Evolutionary conservation across 2,797 vertebrate species (phyloP), one percentile per base, ranked within the genome.

Genomic region (Gymnoscopelus microlampas): DNA sequence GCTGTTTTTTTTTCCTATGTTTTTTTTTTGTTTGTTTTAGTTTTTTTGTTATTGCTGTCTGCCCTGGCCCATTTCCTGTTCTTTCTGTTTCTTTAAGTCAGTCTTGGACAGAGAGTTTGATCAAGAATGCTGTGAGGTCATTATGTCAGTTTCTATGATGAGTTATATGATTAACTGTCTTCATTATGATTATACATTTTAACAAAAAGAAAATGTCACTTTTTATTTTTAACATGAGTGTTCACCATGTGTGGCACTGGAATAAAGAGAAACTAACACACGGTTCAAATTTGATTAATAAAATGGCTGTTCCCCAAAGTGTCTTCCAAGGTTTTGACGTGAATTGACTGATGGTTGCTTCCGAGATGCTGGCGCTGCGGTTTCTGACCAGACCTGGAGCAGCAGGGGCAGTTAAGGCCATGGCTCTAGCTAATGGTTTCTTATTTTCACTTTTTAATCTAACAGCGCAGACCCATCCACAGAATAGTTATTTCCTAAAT

Each of bases 211-310:
- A 82, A 82, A 89, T 92, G 89, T 92, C 89, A 88, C 89, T 83
- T 89, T 90, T 87, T 87, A 85, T 92, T 93, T 93, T 93, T 89
- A 91, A 91, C 87, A 87, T 88, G 81, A 76, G 92, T 93, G 93
- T 90, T 92, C 93, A 91, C 91, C 76, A 73, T 85, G 90, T 44
- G 91, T 93, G 93, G 86, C 93, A 91, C 92, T 89, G 87, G 82
- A 94, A 90, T 93, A 94, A 94, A 94, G 91, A 92, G 85, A 90
- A 91, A 92, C 89, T 93, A 93, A 92, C 92, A 93, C 91, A 90
- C 89, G 88, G 87, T 92, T 92, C 86, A 85, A 91, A 92, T 90
- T 90, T 91, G 88, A 93, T 91, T 88, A 94, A 94, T 94, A 93
- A 94, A 94, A 91, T 91, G 90, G 90, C 88, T 94, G 90, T 93